A percentile compares a stretch with the other conserved stretches of the same genome.
phyloP scores from a whole-genome alignment of 2,888 invertebrate species.

The Trissoscelio sp. region DNA sequence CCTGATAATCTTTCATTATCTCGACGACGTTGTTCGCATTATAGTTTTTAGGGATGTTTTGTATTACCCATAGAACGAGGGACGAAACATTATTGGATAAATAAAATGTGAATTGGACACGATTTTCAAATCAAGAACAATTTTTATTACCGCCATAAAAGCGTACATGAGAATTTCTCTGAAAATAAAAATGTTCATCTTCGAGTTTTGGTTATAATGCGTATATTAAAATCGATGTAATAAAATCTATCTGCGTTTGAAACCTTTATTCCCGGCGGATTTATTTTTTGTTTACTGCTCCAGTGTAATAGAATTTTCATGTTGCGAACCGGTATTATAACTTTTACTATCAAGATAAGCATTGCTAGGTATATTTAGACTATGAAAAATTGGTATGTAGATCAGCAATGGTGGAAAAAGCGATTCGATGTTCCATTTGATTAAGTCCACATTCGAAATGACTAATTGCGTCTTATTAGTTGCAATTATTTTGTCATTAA shows the following conservation, averaged over 20 bases:
- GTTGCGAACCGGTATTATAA: slow-evolving; percentile 31
- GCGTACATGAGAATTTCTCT: neutral
- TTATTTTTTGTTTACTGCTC: slow-evolving; percentile 9
- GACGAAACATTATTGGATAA: neutral
- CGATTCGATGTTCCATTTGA: neutral
- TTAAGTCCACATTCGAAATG: neutral
- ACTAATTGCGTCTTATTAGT: slow-evolving; percentile 20
- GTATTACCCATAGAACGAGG: neutral
- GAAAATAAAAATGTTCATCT: neutral
- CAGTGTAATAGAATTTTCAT: slow-evolving; percentile 26
- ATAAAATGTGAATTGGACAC: slow-evolving; percentile 12
- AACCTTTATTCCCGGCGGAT: neutral
- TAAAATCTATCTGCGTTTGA: slow-evolving; percentile 12
- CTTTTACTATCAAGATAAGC: slow-evolving; percentile 31
- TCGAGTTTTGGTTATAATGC: slow-evolving; percentile 10
- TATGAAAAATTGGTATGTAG: slow-evolving; percentile 19
- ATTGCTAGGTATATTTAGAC: slow-evolving; percentile 1
- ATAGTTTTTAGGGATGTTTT: neutral
- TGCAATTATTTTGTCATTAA: slow-evolving; percentile 11
- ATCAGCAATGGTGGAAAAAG: slow-evolving; percentile 5
- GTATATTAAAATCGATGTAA: slow-evolving; percentile 19
- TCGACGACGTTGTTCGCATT: neutral
- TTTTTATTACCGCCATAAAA: slow-evolving; percentile 12
- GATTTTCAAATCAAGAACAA: slow-evolving; percentile 24
- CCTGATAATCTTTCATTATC: too few species aligned